Conservation (phyloP, 1,140 invertebrate genomes). For the Galleria mellonella region DNA sequence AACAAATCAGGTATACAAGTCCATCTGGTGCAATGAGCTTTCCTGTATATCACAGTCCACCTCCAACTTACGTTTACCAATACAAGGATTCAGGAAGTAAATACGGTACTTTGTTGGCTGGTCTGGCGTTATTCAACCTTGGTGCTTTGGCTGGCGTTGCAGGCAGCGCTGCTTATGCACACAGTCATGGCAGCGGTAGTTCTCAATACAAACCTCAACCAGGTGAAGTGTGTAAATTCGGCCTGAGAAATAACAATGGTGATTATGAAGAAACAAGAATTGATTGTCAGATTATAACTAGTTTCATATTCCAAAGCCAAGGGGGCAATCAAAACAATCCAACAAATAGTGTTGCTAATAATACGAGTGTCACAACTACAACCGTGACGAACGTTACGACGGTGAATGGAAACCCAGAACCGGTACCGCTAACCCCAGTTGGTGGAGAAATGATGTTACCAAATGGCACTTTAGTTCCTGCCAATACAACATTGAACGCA, state of each 20-base stretch:
- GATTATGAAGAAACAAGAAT: conserved; percentile 65
- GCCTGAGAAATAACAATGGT: conserved; percentile 52
- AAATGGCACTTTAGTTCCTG: conserved; percentile 51
- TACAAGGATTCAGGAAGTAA: conserved; percentile 62
- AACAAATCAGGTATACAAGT: conserved; percentile 45
- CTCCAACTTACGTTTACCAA: conserved; percentile 61
- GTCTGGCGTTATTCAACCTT: conserved; percentile 56
- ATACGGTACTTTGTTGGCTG: conserved; percentile 56
- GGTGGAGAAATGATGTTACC: conserved; percentile 25
- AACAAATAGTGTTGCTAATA: conserved; percentile 22
- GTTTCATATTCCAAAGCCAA: conserved; percentile 46
- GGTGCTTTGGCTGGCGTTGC: conserved; percentile 38
- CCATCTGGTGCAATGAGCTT: conserved; percentile 38
- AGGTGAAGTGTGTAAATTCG: conserved; percentile 60
- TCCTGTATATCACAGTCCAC: conserved; percentile 52
- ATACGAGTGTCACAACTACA: conserved; percentile 35
- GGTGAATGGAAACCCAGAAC: conserved; percentile 26
- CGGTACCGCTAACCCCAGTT: not conserved
- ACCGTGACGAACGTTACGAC: conserved; percentile 52
- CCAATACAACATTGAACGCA: conserved; percentile 23
- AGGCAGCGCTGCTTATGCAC: conserved; percentile 40
- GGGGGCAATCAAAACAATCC: conserved; percentile 26
- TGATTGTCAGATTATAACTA: conserved; percentile 54
- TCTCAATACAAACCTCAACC: conserved; percentile 41
- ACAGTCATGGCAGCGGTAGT: conserved; percentile 32